These are phyloP conservation scores for Gymnogyps californianus DNA, from an alignment of 2,113 vertebrate genomes.

Conservation along the genomic window DNA sequence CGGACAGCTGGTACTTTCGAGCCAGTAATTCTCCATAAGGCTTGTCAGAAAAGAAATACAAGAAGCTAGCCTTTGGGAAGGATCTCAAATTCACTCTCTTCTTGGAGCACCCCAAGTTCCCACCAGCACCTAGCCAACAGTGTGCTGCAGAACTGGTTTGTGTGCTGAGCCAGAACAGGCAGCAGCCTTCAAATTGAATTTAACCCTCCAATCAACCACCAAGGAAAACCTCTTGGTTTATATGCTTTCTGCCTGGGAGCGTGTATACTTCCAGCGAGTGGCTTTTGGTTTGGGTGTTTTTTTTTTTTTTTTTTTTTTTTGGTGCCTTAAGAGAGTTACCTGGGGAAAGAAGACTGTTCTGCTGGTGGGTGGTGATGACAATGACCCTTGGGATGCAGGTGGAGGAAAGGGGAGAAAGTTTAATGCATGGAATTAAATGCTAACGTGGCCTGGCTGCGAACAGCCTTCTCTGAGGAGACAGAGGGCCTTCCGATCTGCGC, in stretches of 20 bases:
- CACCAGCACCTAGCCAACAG: not conserved
- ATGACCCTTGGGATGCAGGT: no score
- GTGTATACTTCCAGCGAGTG: not conserved
- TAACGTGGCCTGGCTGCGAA: rapidly evolving
- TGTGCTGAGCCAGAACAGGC: not conserved
- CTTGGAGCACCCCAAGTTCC: not conserved
- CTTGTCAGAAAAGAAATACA: not conserved
- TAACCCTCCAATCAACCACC: not conserved
- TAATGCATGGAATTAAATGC: not conserved
- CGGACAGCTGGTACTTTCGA: not conserved
- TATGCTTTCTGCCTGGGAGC: not conserved
- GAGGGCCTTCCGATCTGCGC: rapidly evolving
- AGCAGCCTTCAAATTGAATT: not conserved
- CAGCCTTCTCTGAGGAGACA: no score
- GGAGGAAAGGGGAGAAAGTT: no score
- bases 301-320: no score
- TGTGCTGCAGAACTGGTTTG: not conserved
- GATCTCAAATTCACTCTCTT: not conserved
- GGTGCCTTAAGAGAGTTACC: not conserved
- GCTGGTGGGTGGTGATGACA: no score
- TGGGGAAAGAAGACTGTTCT: not conserved
- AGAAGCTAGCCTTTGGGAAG: not conserved
- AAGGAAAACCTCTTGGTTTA: not conserved
- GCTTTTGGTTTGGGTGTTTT: not conserved
- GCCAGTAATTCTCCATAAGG: not conserved